phyloP scores from a whole-genome alignment of 2,797 vertebrate genomes.

The Hydrophis major region DNA sequence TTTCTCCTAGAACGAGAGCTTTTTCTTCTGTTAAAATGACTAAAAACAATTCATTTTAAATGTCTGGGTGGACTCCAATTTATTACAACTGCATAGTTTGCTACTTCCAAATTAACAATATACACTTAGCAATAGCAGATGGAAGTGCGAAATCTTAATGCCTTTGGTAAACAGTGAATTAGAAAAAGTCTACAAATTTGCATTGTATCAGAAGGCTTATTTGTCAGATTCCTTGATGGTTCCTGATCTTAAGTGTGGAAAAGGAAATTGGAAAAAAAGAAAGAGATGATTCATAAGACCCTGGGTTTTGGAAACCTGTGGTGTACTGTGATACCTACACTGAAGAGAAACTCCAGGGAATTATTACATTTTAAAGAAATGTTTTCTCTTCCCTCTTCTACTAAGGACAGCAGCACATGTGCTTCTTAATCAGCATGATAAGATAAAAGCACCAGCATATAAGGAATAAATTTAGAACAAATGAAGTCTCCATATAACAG shows the following conservation, averaged over 20 bases:
- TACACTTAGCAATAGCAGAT: slow-evolving; percentile 52
- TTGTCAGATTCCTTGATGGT: slow-evolving; percentile 40
- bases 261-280: slow-evolving; percentile 19
- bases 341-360: slow-evolving; percentile 38
- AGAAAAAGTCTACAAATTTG: slow-evolving; percentile 38
- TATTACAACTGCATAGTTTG: slow-evolving; percentile 17
- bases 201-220: slow-evolving; percentile 36
- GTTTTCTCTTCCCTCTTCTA: slow-evolving; percentile 14
- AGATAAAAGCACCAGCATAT: slow-evolving; percentile 34
- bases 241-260: slow-evolving; percentile 27
- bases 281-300: slow-evolving; percentile 23
- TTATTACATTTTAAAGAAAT: slow-evolving; percentile 39
- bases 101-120: slow-evolving; percentile 51
- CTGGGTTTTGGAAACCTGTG: slow-evolving; percentile 31
- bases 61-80: slow-evolving; percentile 24
- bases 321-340: background rate
- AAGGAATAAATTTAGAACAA: background rate
- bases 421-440: slow-evolving; percentile 32
- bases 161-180: slow-evolving; percentile 50
- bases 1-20: background rate
- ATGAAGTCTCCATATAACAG: slow-evolving; percentile 11
- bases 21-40: background rate
- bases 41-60: slow-evolving; percentile 14
- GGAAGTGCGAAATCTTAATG: slow-evolving; percentile 50
- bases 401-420: background rate